A percentile compares a stretch with the other conserved stretches of the same genome.
phyloP scores from a whole-genome alignment of 2,888 invertebrate genomes.

The Agonopterix alstromeriana region DNA sequence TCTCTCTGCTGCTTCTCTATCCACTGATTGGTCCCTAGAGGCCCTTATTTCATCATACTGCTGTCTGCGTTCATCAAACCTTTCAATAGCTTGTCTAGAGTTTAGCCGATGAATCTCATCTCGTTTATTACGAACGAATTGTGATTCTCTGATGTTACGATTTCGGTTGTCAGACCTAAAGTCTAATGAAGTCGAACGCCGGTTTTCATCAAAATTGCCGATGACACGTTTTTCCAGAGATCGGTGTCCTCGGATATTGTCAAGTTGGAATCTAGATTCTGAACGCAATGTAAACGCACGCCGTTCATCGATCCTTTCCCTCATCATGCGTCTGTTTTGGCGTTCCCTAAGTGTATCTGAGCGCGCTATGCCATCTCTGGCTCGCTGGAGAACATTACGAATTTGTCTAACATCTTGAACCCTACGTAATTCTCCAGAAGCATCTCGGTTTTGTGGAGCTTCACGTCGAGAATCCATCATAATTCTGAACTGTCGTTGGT shows the following conservation, averaged over 20 bases:
- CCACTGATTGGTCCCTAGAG: background rate
- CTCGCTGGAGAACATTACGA: slow-evolving; percentile 8
- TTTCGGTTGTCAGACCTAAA: background rate
- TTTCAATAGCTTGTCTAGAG: background rate
- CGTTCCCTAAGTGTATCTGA: background rate
- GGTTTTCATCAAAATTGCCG: background rate
- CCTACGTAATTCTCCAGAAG: background rate
- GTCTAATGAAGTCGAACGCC: background rate
- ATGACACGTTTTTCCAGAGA: slow-evolving; percentile 1
- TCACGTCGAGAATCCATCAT: slow-evolving; percentile 8
- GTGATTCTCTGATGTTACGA: background rate
- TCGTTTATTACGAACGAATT: background rate
- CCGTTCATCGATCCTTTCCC: slow-evolving; percentile 3
- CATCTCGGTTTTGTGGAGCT: slow-evolving; percentile 1
- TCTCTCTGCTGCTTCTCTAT: background rate
- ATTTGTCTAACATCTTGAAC: slow-evolving; percentile 6
- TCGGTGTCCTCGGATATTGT: background rate
- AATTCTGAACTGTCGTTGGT: slow-evolving; percentile 1
- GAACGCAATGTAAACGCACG: background rate
- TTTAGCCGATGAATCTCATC: slow-evolving; percentile 2
- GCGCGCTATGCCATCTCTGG: slow-evolving; percentile 12
- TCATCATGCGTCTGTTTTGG: background rate
- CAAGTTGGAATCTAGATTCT: slow-evolving; percentile 4
- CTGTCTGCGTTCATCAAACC: background rate
- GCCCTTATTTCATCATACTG: background rate